Evolutionary conservation across 1,140 invertebrate species (phyloP).

Genomic region (Brachionus calyciflorus): DNA sequence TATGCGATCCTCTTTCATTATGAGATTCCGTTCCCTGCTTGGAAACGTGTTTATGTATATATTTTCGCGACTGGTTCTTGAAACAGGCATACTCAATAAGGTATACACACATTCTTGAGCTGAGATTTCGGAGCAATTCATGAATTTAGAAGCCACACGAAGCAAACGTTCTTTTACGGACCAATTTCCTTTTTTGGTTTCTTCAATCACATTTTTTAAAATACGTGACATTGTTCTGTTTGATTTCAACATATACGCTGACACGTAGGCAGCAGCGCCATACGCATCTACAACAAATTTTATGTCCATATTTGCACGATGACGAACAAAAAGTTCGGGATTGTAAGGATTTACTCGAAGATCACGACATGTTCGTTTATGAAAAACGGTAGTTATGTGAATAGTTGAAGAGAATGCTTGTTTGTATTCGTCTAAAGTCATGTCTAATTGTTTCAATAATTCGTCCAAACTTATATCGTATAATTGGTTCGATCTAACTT

Average conservation of each 20-base stretch:
- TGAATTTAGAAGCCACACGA: too few species aligned
- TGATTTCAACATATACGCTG: background rate
- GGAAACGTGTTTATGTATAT: too few species aligned
- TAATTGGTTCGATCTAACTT: background rate
- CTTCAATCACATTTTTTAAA: background rate
- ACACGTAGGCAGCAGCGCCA: background rate
- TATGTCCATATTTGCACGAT: constrained; percentile 27
- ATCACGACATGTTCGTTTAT: background rate
- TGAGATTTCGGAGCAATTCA: too few species aligned
- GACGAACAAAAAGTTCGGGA: background rate
- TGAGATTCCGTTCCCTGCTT: too few species aligned
- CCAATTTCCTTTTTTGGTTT: background rate
- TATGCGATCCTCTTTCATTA: too few species aligned
- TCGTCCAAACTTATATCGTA: background rate
- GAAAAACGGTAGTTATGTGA: background rate
- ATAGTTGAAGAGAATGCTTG: background rate
- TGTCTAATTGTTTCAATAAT: background rate
- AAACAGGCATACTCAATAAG: too few species aligned
- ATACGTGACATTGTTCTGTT: too few species aligned
- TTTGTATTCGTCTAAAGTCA: background rate
- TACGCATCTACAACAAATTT: background rate
- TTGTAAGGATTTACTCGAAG: background rate
- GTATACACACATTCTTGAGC: too few species aligned
- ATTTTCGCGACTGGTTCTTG: too few species aligned
- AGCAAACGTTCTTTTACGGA: background rate